Conservation (phyloP, 2,797 vertebrate species). For the Lophius americanus region DNA sequence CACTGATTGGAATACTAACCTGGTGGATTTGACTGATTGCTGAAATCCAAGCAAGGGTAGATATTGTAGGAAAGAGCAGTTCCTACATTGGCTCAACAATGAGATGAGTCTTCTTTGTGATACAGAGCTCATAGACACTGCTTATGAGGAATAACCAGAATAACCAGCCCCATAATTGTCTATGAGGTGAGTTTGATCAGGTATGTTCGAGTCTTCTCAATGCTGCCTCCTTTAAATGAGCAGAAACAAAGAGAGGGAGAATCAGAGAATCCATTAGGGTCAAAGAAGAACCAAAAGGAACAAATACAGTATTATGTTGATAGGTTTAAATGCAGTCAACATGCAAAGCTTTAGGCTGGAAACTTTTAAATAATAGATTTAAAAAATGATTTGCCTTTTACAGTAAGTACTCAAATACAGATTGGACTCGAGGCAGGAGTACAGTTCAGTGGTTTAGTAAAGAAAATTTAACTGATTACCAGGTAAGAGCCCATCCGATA, state of each 20-base stretch:
- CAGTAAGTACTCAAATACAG: too few relatives aligned
- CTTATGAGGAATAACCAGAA: conserved; percentile 45
- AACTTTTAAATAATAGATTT: too few relatives aligned
- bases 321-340: conserved; percentile 9
- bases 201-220: conserved; percentile 65
- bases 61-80: conserved; percentile 37
- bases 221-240: conserved; percentile 62
- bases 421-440: too few relatives aligned
- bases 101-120: conserved; percentile 48
- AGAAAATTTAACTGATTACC: too few relatives aligned
- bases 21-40: conserved; percentile 73
- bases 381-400: too few relatives aligned
- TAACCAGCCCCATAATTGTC: conserved; percentile 48
- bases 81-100: conserved; percentile 56
- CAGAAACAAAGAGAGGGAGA: conserved; percentile 43
- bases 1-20: conserved; percentile 64
- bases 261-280: conserved; percentile 37
- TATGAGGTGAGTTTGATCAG: conserved; percentile 55
- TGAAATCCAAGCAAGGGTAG: conserved; percentile 74
- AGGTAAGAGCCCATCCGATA: too few relatives aligned
- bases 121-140: conserved; percentile 46
- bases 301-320: background rate
- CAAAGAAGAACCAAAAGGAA: conserved; percentile 1
- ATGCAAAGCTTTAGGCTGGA: conserved; percentile 17
- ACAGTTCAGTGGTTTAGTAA: too few relatives aligned